Evolutionary conservation across 2,888 invertebrate species (phyloP).

Genomic region (Galerucella nymphaeae): DNA sequence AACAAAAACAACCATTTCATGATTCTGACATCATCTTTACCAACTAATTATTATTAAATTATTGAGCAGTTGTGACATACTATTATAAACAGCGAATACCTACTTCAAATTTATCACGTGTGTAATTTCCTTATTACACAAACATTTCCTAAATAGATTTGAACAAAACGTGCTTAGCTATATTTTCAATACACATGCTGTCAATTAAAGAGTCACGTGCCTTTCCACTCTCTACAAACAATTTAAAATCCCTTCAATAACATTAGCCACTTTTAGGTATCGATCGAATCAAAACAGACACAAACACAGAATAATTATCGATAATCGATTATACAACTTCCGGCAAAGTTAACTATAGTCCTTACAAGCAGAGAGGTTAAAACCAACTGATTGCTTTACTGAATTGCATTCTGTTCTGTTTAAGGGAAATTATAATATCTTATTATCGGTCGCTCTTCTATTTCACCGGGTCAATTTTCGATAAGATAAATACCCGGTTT

Average conservation of each 20-base stretch:
- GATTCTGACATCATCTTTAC: too few species aligned
- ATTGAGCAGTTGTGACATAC: too few species aligned
- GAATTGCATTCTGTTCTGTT: constrained; percentile 22
- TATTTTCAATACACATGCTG: constrained; percentile 2
- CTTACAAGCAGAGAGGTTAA: neutral
- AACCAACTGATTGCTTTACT: constrained; percentile 19
- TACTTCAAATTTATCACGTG: too few species aligned
- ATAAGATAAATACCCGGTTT: constrained; percentile 31
- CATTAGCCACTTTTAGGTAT: neutral
- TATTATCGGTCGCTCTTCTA: constrained; percentile 23
- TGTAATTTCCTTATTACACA: too few species aligned
- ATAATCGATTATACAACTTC: neutral
- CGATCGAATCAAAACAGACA: constrained; percentile 2
- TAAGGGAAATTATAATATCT: too few species aligned
- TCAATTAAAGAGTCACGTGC: neutral
- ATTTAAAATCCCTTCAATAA: constrained; percentile 3
- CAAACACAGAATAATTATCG: neutral
- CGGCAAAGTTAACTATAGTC: neutral
- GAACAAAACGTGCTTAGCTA: neutral
- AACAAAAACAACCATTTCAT: too few species aligned
- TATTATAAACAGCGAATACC: too few species aligned
- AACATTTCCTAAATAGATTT: neutral
- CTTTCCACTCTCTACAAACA: neutral
- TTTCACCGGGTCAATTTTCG: constrained; percentile 19
- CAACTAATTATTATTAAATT: too few species aligned